Base-by-base conservation (phyloP, 2,797 vertebrate species). In the Periparus ater region DNA sequence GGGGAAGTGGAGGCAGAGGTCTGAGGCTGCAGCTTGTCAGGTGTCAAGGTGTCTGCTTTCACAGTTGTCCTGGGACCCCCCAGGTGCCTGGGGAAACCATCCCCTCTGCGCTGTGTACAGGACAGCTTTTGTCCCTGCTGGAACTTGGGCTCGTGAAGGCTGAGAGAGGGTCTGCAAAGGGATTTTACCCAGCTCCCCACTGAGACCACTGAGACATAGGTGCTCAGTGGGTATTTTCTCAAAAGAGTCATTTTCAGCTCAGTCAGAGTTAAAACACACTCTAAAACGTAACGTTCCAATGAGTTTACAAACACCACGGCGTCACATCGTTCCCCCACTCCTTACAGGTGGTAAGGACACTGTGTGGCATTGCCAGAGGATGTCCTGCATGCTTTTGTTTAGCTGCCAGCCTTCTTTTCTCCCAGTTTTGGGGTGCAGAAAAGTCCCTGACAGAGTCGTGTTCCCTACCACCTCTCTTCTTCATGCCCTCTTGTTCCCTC, bases 101-200 rank as follows among this genome's bases (percentile, higher is more conserved):
- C 6, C 10, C 8, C 23, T 42, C 30, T 14, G 4, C 40, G 23
- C 3, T 3, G 7, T 5, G 2, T 10, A 13, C 0, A 0, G 61
- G 12, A 9, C 30, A 42, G 23, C 23, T 76, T 48, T 27, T 83
- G 51, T 7, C 38, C 22, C 38, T 66, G 45, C 30, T 48, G 55
- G 19, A 82, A 25, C 16, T n/a, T 47, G 38, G 17, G 34, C n/a
- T 54, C 0, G 0, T 5, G n/a, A 47, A 67, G 42, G 7, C 25
- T 74, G 58, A 42, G 26, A 55, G 25, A 34, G 12, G 6, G 13
- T 57, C 34, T 32, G 12, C 16, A 7, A 65, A 42, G 26, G 10
- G 23, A 25, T 61, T 85, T 67, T 58, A 54, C 5, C 25, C 36
- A 66, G 0, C 1, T 67, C 2, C 7, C 15, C 7, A 7, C 26